Evolutionary conservation across 64 coral and sea anemone genomes (phyloP).

Genomic region (Dendronephthya gigantea): DNA sequence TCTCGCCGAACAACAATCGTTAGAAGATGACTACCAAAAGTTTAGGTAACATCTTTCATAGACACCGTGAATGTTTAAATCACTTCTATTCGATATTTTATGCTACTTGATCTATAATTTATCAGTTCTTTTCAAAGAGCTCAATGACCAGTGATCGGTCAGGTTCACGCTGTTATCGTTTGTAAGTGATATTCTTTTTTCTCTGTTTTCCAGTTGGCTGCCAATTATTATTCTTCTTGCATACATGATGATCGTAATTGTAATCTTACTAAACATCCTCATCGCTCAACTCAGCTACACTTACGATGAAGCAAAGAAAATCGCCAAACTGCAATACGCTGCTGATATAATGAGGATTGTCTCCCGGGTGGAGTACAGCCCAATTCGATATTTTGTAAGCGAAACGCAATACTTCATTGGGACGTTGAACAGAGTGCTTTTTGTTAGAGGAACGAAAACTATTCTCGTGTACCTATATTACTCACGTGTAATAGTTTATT

Average conservation of each 20-base stretch:
- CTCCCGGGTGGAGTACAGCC: slow-evolving; percentile 53
- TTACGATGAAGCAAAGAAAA: slow-evolving; percentile 72
- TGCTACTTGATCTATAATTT: no score
- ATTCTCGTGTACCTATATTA: not conserved
- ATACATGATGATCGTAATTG: slow-evolving; percentile 91
- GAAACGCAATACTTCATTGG: not conserved
- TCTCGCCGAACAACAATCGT: slow-evolving; percentile 47
- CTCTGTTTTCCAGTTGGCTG: slow-evolving; percentile 50
- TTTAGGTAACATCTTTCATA: slow-evolving; percentile 51
- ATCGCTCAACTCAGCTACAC: slow-evolving; percentile 90
- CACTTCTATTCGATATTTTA: no score
- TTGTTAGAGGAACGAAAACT: no score
- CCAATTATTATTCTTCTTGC: slow-evolving; percentile 55
- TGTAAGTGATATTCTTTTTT: not conserved
- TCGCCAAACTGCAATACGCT: slow-evolving; percentile 71
- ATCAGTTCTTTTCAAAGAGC: no score
- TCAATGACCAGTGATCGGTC: no score
- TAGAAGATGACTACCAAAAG: slow-evolving; percentile 47
- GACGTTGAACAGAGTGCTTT: no score
- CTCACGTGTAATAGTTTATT: not conserved
- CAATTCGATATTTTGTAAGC: slow-evolving; percentile 22
- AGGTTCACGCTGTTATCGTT: no score
- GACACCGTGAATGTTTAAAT: not conserved
- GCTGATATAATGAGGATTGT: slow-evolving; percentile 73
- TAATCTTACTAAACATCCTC: slow-evolving; percentile 75